Conservation (phyloP, 1,140 invertebrate species). For the Leptoteleia sp. region DNA sequence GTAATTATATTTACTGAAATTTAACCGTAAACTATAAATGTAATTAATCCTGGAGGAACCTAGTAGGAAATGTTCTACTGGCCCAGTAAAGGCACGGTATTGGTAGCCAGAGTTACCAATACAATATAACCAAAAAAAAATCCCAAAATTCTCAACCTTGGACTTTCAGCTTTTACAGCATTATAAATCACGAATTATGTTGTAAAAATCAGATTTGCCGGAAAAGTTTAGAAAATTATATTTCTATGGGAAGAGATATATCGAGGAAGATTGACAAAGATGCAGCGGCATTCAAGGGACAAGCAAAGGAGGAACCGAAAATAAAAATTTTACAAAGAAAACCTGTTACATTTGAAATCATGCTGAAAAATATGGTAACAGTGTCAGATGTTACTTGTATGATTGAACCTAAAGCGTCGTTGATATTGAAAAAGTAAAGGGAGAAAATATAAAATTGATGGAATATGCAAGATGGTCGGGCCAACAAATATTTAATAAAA, state of each 20-base stretch:
- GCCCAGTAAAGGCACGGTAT: too few relatives aligned
- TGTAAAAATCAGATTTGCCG: constrained; percentile 9
- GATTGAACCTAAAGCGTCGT: too few relatives aligned
- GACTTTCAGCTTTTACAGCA: too few relatives aligned
- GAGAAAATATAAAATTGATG: constrained; percentile 13
- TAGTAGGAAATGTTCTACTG: too few relatives aligned
- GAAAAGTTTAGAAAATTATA: constrained; percentile 33
- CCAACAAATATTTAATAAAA: constrained; percentile 25
- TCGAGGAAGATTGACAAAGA: constrained; percentile 11
- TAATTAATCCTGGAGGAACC: too few relatives aligned
- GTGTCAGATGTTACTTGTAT: too few relatives aligned
- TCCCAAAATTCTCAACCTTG: too few relatives aligned
- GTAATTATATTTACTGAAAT: too few relatives aligned
- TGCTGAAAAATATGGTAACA: constrained; percentile 10
- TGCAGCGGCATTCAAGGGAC: not conserved
- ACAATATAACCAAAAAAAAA: too few relatives aligned
- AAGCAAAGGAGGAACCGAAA: constrained; percentile 12
- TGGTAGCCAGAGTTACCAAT: too few relatives aligned
- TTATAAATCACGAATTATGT: too few relatives aligned
- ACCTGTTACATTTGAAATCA: constrained; percentile 5
- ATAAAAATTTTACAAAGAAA: constrained; percentile 14
- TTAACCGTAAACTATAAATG: too few relatives aligned
- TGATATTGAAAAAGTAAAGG: constrained; percentile 13
- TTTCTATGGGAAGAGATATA: constrained; percentile 19
- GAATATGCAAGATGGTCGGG: not conserved